Evolutionary conservation across 2,797 vertebrate genomes (phyloP).

Genomic region (Lindbergichthys nudifrons): DNA sequence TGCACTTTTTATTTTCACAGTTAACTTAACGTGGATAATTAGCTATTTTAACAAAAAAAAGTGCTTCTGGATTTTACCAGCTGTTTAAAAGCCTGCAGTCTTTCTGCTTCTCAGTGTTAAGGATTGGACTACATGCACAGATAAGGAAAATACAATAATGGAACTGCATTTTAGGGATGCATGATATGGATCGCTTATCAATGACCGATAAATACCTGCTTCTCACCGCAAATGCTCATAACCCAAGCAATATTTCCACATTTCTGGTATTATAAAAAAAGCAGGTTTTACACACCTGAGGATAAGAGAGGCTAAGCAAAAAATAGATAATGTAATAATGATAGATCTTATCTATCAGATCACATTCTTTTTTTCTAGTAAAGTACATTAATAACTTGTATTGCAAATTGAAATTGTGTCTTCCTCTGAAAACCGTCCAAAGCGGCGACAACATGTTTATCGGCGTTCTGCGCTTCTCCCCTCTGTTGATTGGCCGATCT

Average conservation of each 20-base stretch:
- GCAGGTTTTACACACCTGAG: background rate
- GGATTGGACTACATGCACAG: background rate
- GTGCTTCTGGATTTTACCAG: background rate
- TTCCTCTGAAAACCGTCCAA: too few relatives aligned
- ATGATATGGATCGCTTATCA: background rate
- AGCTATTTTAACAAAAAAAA: background rate
- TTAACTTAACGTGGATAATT: slow-evolving; percentile 8
- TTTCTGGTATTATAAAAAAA: background rate
- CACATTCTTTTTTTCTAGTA: too few relatives aligned
- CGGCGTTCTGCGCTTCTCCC: too few relatives aligned
- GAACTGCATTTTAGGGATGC: background rate
- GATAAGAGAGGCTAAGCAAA: background rate
- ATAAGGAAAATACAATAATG: background rate
- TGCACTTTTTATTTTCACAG: slow-evolving; percentile 24
- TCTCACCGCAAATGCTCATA: background rate
- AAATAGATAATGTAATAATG: background rate
- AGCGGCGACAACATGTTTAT: too few relatives aligned
- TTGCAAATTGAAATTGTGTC: too few relatives aligned
- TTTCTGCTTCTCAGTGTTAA: slow-evolving; percentile 15
- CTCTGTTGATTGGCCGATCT: too few relatives aligned
- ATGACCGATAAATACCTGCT: background rate
- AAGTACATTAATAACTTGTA: too few relatives aligned
- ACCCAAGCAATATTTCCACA: background rate
- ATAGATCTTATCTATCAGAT: too few relatives aligned
- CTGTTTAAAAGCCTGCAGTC: background rate